Evolutionary conservation across 2,113 vertebrate genomes (phyloP), one percentile per base, ranked within the genome.

Genomic region (Aleadryas rufinucha): DNA sequence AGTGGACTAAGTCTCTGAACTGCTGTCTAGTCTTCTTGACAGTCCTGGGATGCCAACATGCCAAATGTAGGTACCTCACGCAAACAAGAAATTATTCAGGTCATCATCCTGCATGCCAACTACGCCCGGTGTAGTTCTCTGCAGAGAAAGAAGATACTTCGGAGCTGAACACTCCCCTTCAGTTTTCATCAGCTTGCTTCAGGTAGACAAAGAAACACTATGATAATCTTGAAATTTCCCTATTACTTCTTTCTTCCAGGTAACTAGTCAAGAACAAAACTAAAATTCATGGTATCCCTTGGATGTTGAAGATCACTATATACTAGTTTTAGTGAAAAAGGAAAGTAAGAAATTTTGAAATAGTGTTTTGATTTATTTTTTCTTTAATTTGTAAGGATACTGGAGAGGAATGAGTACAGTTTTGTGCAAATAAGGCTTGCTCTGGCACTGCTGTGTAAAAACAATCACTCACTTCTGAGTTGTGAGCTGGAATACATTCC

Each of bases 401-500:
- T 21, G 14, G 53, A 81, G 30, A 84, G 26, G 13, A 90, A 11
- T 37, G 17, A 76, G 74, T n/a, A 13, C 13, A 64, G 22, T 53
- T 77, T 77, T 31, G 54, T 84, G 64, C 39, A 93, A 90, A 84
- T 70, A 74, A 90, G 60, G 1, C 24, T 77, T 84, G 16, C 20
- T 83, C 33, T 81, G 60, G 21, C 71, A 35, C 39, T 90, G 63
- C 50, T 86, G 27, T 84, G 47, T 75, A 70, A 84, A 93, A 78
- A 86, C 56, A 84, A 90, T 90, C 88, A 27, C 47, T 89, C 49
- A 77, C 20, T 72, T 86, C 28, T 75, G 35, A 13, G 47, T 56
- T 95, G 95, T 95, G 91, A 93, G 86, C 22, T 75, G 91, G 86
- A 96, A 91, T 95, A 95, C 31, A 72, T 95, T 95, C 74, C 53